Percentiles rank a stretch among this genome's conserved stretches.
Evolutionary conservation across 2,888 invertebrate species (phyloP).

Genomic region (Hylaea fasciaria): DNA sequence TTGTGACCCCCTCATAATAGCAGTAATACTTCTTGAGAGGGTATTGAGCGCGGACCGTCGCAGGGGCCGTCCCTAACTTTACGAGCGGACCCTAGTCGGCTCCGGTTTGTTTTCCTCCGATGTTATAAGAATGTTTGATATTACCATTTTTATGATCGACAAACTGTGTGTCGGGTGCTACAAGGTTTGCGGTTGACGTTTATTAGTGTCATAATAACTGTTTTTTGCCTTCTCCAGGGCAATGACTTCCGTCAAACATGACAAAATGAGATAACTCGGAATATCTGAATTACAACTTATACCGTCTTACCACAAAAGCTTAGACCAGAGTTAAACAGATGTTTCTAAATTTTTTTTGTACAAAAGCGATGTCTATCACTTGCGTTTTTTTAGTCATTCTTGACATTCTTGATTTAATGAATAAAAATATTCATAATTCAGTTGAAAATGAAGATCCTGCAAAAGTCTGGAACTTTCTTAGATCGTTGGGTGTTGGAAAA

Average conservation of each 20-base stretch:
- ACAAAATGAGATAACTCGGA: conserved; percentile 18
- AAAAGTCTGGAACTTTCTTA: too few species aligned
- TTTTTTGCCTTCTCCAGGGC: conserved; percentile 36
- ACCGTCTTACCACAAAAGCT: too few species aligned
- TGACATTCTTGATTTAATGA: too few species aligned
- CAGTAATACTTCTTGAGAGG: conserved; percentile 82
- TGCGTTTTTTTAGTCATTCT: too few species aligned
- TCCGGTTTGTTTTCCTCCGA: conserved; percentile 65
- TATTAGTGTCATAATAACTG: conserved; percentile 43
- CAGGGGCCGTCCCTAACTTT: conserved; percentile 70
- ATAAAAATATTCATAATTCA: too few species aligned
- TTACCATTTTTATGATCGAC: conserved; percentile 63
- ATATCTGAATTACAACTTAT: conserved; percentile 23
- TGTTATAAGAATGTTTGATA: conserved; percentile 60
- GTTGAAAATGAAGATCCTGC: too few species aligned
- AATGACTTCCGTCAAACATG: conserved; percentile 27
- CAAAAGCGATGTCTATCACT: too few species aligned
- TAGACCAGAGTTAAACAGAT: too few species aligned
- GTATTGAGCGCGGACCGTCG: conserved; percentile 70
- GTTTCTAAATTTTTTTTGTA: too few species aligned
- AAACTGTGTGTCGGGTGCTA: conserved; percentile 51
- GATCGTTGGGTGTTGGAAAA: too few species aligned
- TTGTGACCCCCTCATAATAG: conserved; percentile 83
- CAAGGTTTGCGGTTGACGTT: conserved; percentile 43
- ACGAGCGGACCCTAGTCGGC: conserved; percentile 56